Conservation (phyloP, 2,888 invertebrate genomes). For the Hirtodrosophila alboralis region DNA sequence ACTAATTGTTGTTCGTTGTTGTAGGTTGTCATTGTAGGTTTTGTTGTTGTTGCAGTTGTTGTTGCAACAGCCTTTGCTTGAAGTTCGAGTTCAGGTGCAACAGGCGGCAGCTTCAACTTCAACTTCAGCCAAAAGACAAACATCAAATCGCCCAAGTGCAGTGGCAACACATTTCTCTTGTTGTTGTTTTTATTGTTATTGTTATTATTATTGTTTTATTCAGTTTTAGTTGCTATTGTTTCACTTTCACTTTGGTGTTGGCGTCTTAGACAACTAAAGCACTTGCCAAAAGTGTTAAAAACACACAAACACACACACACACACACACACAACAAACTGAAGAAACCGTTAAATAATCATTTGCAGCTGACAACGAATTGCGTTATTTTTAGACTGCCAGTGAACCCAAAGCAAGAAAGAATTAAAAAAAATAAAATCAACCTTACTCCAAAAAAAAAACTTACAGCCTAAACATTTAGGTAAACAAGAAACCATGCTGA, state of each 20-base stretch:
- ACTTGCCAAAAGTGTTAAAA: conserved; percentile 74
- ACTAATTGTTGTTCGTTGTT: conserved; percentile 55
- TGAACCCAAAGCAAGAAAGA: conserved; percentile 45
- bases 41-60: conserved; percentile 26
- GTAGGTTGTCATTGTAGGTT: conserved; percentile 23
- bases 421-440: conserved; percentile 2
- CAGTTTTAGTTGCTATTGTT: conserved; percentile 30
- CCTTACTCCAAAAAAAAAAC: not conserved
- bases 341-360: conserved; percentile 76
- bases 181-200: conserved; percentile 14
- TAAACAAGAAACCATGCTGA: conserved; percentile 38
- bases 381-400: conserved; percentile 63
- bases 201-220: conserved; percentile 9
- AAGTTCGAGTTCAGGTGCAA: conserved; percentile 74
- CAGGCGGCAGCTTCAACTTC: conserved; percentile 38
- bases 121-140: conserved; percentile 43
- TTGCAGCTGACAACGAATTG: conserved; percentile 65
- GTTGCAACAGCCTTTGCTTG: conserved; percentile 43
- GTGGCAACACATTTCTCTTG: conserved; percentile 48
- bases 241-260: conserved; percentile 72
- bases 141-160: conserved; percentile 69
- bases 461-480: too few relatives aligned
- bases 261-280: conserved; percentile 22
- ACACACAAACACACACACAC: too few relatives aligned
- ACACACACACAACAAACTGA: too few relatives aligned